Evolutionary conservation across 2,888 invertebrate species (phyloP).

Genomic region (Acrobasis suavella): DNA sequence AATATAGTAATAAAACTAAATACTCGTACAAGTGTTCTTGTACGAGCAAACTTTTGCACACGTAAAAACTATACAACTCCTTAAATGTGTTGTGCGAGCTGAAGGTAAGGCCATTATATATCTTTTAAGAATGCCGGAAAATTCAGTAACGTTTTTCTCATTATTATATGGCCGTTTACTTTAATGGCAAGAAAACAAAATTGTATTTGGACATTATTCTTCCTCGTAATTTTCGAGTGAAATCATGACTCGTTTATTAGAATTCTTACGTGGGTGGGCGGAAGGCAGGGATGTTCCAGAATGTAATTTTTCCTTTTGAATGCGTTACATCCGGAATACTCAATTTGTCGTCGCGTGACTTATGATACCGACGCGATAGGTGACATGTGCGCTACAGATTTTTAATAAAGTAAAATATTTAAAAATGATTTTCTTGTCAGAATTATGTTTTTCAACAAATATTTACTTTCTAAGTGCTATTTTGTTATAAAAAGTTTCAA

Average conservation of each 20-base stretch:
- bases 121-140: conserved; percentile 15
- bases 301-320: conserved; percentile 21
- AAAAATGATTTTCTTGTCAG: not conserved
- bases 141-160: conserved; percentile 8
- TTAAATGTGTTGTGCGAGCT: not conserved
- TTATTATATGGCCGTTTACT: conserved; percentile 7
- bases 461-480: not conserved
- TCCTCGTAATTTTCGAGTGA: conserved; percentile 9
- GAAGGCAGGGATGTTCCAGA: conserved; percentile 19
- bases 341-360: conserved; percentile 20
- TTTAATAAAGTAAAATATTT: not conserved
- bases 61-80: conserved; percentile 20
- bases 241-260: conserved; percentile 19
- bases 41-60: conserved; percentile 18
- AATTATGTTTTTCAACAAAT: not conserved
- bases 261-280: conserved; percentile 13
- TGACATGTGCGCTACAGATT: conserved; percentile 7
- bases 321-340: conserved; percentile 21
- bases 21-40: conserved; percentile 17
- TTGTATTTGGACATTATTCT: conserved; percentile 10
- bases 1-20: conserved; percentile 23
- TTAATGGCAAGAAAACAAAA: not conserved
- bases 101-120: conserved; percentile 12
- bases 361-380: conserved; percentile 18
- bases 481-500: not conserved